Evolutionary conservation across 2,113 vertebrate species (phyloP), one percentile per base, ranked within the genome.

Genomic region (Rhabdomys dilectus): DNA sequence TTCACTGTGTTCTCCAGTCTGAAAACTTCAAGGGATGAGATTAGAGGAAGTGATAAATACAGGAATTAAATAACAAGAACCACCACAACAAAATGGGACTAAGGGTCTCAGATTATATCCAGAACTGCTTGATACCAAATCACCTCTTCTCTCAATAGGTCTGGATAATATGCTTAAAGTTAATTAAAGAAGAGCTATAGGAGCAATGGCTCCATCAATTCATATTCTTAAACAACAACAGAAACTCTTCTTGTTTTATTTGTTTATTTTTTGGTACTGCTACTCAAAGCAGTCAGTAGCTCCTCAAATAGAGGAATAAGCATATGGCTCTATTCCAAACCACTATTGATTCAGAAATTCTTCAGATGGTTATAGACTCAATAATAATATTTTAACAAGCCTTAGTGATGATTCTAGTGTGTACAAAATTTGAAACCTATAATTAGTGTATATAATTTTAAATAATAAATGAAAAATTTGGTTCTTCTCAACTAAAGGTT

Each of bases 301-400:
- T 86, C 64, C 22, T 88, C 12, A 64, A 17, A n/a, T 96, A 90
- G 22, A 97, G 76, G 77, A 62, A n/a, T 11, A 91, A 66, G 90
- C 70, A 76, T n/a, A 36, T 81, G 60, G 21, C n/a, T 91, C 4
- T 60, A 64, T 75, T 31, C 22, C 9, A 42, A 95, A 78, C 19
- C 6, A 2, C 12, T 86, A 82, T 36, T 88, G 66, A 94, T 90
- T 95, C 53, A 94, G 26, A 93, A 96, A 91, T 8, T 78, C 60
- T 89, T 51, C 72, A 22, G 22, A 5, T 34, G 21, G 21, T 19
- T 24, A 66, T 92, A 16, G 9, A 75, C 64, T 70, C 36, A 91
- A 68, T 60, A 86, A 97, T 80, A 70, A 48, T 68, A n/a, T 91
- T 96, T 96, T 85, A 97, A 86, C 12, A 76, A 92, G 7, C 10